Evolutionary conservation across 2,113 vertebrate genomes (phyloP).

Genomic region (Neotragus pygmaeus): DNA sequence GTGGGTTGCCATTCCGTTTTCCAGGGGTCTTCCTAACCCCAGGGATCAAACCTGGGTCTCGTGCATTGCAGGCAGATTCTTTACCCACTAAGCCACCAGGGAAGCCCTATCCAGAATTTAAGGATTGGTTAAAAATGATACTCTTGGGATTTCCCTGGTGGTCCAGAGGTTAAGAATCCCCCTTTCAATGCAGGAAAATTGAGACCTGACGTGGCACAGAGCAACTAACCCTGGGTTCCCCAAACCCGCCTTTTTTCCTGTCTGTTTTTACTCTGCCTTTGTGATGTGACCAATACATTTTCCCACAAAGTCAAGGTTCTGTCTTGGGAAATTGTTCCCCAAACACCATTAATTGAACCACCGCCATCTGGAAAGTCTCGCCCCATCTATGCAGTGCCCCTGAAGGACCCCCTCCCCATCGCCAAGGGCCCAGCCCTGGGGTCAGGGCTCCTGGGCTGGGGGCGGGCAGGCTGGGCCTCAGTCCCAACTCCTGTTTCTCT

Average conservation of each 20-base stretch:
- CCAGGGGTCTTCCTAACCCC: background rate
- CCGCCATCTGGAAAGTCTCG: accelerated
- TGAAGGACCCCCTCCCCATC: background rate
- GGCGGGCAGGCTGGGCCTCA: background rate
- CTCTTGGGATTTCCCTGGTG: no score
- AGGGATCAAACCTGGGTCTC: background rate
- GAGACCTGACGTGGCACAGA: background rate
- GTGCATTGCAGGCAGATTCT: background rate
- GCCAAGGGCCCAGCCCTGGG: no score
- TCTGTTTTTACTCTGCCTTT: background rate
- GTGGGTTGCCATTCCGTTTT: background rate
- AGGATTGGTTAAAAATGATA: background rate
- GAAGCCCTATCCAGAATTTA: background rate
- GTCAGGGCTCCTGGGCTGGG: no score
- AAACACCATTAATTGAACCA: background rate
- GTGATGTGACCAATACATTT: background rate
- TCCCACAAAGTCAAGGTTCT: background rate
- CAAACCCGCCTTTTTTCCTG: background rate
- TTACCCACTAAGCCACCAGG: background rate
- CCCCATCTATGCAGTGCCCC: background rate
- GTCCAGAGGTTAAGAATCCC: background rate
- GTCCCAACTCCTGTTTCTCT: no score
- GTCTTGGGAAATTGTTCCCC: background rate
- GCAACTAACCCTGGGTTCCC: background rate
- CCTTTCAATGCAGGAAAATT: background rate